Conservation (phyloP, 2,888 invertebrate genomes). For the Zaprionus lineosus region DNA sequence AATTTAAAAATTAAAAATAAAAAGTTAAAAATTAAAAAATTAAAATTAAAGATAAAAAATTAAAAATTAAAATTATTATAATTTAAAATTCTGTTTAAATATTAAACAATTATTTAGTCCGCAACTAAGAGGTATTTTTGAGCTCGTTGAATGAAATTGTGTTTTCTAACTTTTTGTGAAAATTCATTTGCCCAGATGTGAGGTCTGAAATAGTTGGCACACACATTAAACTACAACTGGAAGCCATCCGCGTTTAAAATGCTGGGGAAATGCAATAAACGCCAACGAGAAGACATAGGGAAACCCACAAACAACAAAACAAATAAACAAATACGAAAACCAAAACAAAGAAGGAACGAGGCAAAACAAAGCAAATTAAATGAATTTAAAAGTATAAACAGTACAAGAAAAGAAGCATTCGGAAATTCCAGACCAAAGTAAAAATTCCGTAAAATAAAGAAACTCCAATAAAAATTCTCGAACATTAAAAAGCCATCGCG, state of each 20-base stretch:
- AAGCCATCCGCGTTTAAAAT: conserved; percentile 61
- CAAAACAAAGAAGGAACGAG: conserved; percentile 6
- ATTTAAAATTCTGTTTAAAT: too few species aligned
- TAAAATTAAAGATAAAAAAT: too few species aligned
- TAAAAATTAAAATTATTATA: too few species aligned
- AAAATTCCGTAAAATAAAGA: conserved; percentile 56
- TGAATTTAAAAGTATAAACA: conserved; percentile 12
- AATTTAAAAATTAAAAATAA: too few species aligned
- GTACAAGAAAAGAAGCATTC: conserved; percentile 14
- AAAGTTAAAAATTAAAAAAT: too few species aligned
- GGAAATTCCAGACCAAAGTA: conserved; percentile 50
- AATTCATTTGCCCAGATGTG: not conserved
- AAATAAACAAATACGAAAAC: conserved; percentile 28
- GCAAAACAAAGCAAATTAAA: not conserved
- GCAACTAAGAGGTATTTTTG: too few species aligned
- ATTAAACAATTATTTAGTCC: too few species aligned
- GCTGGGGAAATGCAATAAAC: conserved; percentile 65
- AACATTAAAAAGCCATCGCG: conserved; percentile 74
- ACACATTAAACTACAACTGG: conserved; percentile 66
- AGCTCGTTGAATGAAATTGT: not conserved
- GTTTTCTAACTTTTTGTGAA: not conserved
- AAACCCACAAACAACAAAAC: too few species aligned
- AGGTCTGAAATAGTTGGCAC: conserved; percentile 55
- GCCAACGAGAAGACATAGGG: conserved; percentile 66
- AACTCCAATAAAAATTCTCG: conserved; percentile 65